phyloP scores from a whole-genome alignment of 2,888 invertebrate genomes.

The Lithophane ornitopus region DNA sequence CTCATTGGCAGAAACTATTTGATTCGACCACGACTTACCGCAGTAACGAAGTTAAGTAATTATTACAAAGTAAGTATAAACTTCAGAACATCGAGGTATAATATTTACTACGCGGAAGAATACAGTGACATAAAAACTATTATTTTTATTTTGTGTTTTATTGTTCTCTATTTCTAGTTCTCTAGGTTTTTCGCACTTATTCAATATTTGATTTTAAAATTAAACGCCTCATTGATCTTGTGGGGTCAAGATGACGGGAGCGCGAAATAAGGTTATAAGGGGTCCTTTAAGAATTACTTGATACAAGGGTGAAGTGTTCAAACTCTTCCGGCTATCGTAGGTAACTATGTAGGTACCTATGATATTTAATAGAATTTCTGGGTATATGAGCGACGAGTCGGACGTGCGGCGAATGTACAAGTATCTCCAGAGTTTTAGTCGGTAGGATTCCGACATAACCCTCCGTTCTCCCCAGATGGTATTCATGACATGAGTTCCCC shows the following conservation, averaged over 20 bases:
- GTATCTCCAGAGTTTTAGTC: not conserved
- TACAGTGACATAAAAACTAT: slow-evolving; percentile 9
- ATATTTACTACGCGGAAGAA: slow-evolving; percentile 17
- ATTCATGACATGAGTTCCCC: not conserved
- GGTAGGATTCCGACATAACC: not conserved
- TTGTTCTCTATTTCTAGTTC: slow-evolving; percentile 1
- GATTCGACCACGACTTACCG: slow-evolving; percentile 50
- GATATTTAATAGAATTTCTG: not conserved
- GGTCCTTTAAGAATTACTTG: not conserved
- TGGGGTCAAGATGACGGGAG: not conserved
- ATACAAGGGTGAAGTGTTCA: too few species aligned
- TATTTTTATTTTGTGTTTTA: slow-evolving; percentile 11
- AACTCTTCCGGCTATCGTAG: not conserved
- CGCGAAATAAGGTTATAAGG: not conserved
- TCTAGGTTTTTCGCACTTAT: not conserved
- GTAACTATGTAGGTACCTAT: not conserved
- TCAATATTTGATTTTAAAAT: not conserved
- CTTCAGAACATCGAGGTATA: slow-evolving; percentile 14
- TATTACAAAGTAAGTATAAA: slow-evolving; percentile 29
- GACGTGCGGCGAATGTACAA: not conserved
- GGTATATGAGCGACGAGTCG: not conserved
- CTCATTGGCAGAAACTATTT: slow-evolving; percentile 41
- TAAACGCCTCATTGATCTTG: not conserved
- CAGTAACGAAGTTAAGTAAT: slow-evolving; percentile 37
- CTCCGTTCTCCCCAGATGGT: not conserved